Evolutionary conservation across 2,113 vertebrate species (phyloP).

Genomic region (Sus scrofa): T2T-Sscrofa CM000813.6:128318001-128318500

Average conservation of each 20-base stretch:
- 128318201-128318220: not conserved
- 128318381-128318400: not conserved
- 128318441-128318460: not conserved
- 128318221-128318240: not conserved
- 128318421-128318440: not conserved
- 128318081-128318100: not conserved
- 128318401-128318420: not conserved
- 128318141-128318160: not conserved
- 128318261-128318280: not conserved
- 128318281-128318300: not conserved
- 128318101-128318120: not conserved
- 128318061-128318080: not conserved
- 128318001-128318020: not conserved
- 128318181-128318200: not conserved
- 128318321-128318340: not conserved
- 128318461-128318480: not conserved
- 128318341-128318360: not conserved
- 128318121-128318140: not conserved
- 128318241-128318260: not conserved
- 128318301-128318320: not conserved
- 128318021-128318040: not conserved
- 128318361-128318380: not conserved
- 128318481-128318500: not conserved
- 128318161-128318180: not conserved
- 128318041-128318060: not conserved